Evolutionary conservation across 2,113 vertebrate genomes (phyloP).

Genomic region (Rhodinocichla rosea): DNA sequence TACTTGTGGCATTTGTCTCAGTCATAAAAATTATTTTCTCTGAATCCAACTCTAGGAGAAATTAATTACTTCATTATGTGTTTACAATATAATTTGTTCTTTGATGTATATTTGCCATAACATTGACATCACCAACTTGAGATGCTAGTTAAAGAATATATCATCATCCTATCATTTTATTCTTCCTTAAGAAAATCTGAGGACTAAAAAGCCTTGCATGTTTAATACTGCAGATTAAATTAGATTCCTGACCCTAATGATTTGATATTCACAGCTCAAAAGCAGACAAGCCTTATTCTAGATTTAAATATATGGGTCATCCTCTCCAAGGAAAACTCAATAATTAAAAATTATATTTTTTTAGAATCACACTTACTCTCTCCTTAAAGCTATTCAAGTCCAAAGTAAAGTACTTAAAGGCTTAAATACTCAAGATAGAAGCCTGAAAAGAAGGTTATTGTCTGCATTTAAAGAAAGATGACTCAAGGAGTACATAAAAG

Average conservation of each 20-base stretch:
- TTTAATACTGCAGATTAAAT: background rate
- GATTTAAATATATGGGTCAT: constrained; percentile 3
- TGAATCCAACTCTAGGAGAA: background rate
- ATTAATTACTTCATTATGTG: background rate
- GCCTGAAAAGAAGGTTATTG: background rate
- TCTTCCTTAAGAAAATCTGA: background rate
- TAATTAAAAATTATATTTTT: background rate
- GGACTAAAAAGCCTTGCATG: background rate
- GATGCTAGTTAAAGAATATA: background rate
- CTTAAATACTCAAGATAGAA: background rate
- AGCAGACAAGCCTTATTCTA: background rate
- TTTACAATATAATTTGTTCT: background rate
- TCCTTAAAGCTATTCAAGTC: background rate
- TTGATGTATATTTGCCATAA: background rate
- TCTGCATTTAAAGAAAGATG: background rate
- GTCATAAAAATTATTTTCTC: background rate
- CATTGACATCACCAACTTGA: background rate
- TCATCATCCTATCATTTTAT: background rate
- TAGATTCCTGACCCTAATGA: background rate
- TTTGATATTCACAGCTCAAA: constrained; percentile 13
- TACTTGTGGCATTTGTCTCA: background rate
- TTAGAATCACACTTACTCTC: background rate
- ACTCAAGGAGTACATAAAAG: background rate
- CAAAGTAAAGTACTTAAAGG: background rate
- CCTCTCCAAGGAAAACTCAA: constrained; percentile 7